Base-by-base conservation (phyloP, 2,888 invertebrate genomes). In the Conistra vaccinii region DNA sequence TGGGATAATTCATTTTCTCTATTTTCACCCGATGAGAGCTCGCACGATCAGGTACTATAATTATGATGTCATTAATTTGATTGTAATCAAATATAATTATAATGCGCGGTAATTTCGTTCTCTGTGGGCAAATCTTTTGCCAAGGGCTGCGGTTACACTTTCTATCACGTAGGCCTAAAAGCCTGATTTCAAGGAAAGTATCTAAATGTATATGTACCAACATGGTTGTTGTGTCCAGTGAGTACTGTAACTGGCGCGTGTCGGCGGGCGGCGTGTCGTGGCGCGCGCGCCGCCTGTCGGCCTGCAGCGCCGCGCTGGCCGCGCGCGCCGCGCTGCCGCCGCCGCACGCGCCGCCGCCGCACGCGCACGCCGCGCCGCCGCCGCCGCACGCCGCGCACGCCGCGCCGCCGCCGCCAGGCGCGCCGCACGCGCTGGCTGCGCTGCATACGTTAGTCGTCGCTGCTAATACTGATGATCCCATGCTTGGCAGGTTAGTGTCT, bases 231-330 rank as follows among this genome's bases (percentile, higher is more conserved):
- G 12, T n/a, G 32, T 32, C 20, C 94, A 98, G 98, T 92, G 99
- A 99, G 93, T 98, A 98, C 95, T 98, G 98, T 91, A 97, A 97
- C 85, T 97, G 97, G 90, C 97, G 98, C 93, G 82, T 79, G 74
- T 97, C 98, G 87, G 97, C 97, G 81, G 97, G 97, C 71, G 85
- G 98, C 90, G 97, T 97, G 83, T 97, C 97, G 89, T 97, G 97
- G 87, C 98, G 99, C 93, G 97, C 97, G 86, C 97, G 90, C 85
- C 97, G 97, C 78, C 84, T 85, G 55, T 98, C 98, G 94, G 97
- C 98, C 87, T 88, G 89, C 82, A 85, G 85, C 57, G 90, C 83
- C 35, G 85, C 85, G 3, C 85, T 83, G 4, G 73, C 77, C 26
- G 82, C 70, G 5, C 86, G 95, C 98, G 85, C 97, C 97, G 89